Conservation (phyloP, 1,140 invertebrate species). For the Drosophila navojoa region DNA sequence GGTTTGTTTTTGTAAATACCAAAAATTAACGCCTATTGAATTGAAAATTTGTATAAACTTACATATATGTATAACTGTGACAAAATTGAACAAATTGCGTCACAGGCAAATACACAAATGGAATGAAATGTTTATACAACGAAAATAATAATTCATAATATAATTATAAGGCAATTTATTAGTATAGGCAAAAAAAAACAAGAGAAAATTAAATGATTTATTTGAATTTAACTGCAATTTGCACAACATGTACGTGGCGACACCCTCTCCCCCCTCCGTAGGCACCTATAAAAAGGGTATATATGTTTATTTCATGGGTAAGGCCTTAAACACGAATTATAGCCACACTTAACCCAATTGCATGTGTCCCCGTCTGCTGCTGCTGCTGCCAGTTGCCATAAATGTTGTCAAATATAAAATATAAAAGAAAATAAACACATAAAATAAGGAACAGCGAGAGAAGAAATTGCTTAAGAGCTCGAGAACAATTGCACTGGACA, state of each 20-base stretch:
- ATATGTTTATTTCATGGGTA: slow-evolving; percentile 48
- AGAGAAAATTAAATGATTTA: slow-evolving; percentile 60
- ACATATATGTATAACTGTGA: slow-evolving; percentile 60
- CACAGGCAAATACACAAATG: slow-evolving; percentile 36
- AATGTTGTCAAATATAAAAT: slow-evolving; percentile 33
- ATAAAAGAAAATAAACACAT: slow-evolving; percentile 18
- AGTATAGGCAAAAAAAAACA: slow-evolving; percentile 8
- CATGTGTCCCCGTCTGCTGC: slow-evolving; percentile 49
- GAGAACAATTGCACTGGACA: slow-evolving; percentile 48
- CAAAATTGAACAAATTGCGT: slow-evolving; percentile 62
- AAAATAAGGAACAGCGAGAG: slow-evolving; percentile 35
- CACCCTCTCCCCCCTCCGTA: background rate
- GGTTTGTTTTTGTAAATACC: slow-evolving; percentile 18
- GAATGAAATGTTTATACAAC: slow-evolving; percentile 16
- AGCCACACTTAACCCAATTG: slow-evolving; percentile 75
- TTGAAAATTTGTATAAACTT: slow-evolving; percentile 38
- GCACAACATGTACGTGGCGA: slow-evolving; percentile 45
- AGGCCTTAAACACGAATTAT: slow-evolving; percentile 77
- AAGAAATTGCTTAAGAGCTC: slow-evolving; percentile 61
- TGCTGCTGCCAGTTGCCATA: slow-evolving; percentile 34
- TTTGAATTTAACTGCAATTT: slow-evolving; percentile 40
- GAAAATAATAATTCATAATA: slow-evolving; percentile 58
- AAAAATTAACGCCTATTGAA: slow-evolving; percentile 56
- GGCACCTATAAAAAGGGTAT: background rate
- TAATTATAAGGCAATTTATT: slow-evolving; percentile 57